Evolutionary conservation across 2,888 invertebrate genomes (phyloP).

Genomic region (Blastobasis lacticolella): DNA sequence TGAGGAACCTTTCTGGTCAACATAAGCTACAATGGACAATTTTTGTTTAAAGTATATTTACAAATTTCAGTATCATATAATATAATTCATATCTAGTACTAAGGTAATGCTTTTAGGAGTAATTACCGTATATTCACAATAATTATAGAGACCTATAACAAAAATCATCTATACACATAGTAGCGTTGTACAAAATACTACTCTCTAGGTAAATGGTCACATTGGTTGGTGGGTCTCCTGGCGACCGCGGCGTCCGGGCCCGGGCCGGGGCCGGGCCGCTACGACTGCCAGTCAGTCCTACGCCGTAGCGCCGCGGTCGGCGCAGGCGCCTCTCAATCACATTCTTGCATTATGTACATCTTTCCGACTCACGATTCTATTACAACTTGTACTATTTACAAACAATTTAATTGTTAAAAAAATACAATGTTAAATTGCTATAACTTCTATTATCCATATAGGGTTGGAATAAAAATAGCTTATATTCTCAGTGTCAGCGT

Average conservation of each 20-base stretch:
- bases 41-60: constrained; percentile 72
- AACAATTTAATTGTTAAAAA: constrained; percentile 66
- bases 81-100: constrained; percentile 62
- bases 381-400: constrained; percentile 74
- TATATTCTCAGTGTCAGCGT: constrained; percentile 53
- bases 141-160: constrained; percentile 56
- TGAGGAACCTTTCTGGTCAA: constrained; percentile 74
- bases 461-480: constrained; percentile 67
- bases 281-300: constrained; percentile 29
- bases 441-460: constrained; percentile 63
- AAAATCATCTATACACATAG: constrained; percentile 64
- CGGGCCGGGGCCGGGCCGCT: not conserved
- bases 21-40: constrained; percentile 73
- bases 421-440: constrained; percentile 69
- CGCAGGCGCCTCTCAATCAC: constrained; percentile 22
- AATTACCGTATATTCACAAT: constrained; percentile 71
- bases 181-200: constrained; percentile 69
- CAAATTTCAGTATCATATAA: constrained; percentile 64
- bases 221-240: constrained; percentile 32
- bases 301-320: not conserved
- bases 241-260: too few relatives aligned
- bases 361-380: constrained; percentile 56
- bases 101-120: constrained; percentile 56
- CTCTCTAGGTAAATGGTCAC: constrained; percentile 43
- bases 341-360: constrained; percentile 62